A percentile compares a stretch with the other conserved stretches of the same genome.
These are phyloP conservation scores for Pantherophis alleghaniensis DNA, from an alignment of 2,797 vertebrate genomes.

Conservation along the genomic window DNA sequence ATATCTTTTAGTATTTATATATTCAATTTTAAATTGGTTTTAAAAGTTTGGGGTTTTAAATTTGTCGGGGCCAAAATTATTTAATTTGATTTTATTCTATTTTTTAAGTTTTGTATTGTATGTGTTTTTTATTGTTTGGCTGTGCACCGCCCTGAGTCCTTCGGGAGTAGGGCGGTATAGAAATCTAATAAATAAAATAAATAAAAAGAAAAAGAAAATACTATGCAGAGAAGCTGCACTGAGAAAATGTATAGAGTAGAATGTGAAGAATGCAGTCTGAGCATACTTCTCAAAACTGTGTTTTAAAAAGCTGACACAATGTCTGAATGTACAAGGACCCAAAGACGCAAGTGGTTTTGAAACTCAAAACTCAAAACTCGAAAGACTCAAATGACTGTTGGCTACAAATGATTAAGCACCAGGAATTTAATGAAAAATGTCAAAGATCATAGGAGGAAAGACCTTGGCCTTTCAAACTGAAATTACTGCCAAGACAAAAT, in stretches of 20 bases:
- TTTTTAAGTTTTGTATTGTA: too few relatives aligned
- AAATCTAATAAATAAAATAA: too few relatives aligned
- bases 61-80: too few relatives aligned
- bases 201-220: conserved; percentile 56
- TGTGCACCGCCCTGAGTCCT: too few relatives aligned
- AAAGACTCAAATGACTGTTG: conserved; percentile 27
- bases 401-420: conserved; percentile 50
- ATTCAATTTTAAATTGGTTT: too few relatives aligned
- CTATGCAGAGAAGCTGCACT: conserved; percentile 41
- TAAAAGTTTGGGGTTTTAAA: too few relatives aligned
- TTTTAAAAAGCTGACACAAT: conserved; percentile 49
- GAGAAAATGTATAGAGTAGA: conserved; percentile 49
- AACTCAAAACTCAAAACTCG: not conserved
- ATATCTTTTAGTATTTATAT: too few relatives aligned
- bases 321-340: conserved; percentile 37
- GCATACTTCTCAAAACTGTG: conserved; percentile 34
- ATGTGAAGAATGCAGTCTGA: conserved; percentile 38
- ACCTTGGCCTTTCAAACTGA: conserved; percentile 45
- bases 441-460: conserved; percentile 48
- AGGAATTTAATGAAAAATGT: conserved; percentile 42
- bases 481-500: conserved; percentile 45
- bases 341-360: conserved; percentile 45
- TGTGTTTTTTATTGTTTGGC: too few relatives aligned
- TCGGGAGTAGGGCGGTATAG: too few relatives aligned
- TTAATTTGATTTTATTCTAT: too few relatives aligned